Base-by-base conservation (phyloP, 2,888 invertebrate genomes). In the Parnassius orleans region DNA sequence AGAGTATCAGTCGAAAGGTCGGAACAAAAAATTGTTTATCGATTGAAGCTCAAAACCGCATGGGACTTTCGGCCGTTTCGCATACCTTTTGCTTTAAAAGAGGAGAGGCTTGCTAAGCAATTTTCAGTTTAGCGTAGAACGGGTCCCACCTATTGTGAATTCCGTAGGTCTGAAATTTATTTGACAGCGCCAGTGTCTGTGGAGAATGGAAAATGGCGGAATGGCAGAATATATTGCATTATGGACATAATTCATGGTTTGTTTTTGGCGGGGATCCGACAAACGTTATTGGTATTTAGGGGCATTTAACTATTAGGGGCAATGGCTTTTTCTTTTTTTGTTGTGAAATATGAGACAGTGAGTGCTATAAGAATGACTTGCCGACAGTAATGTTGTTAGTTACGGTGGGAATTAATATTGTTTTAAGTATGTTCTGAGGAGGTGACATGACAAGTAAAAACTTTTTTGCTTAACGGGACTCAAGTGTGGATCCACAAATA, bases 121-220 rank as follows among this genome's bases (percentile, higher is more conserved):
- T 84, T 87, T 82, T 86, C 78, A 77, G 69, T 83, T 78, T 78
- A 83, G 78, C 68, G 80, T 51, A 70, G 66, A 69, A 74, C 74
- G 72, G 77, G 81, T 81, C 84, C 86, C 87, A 86, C 88, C 90
- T 90, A 89, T 91, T 89, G 89, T 90, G 88, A 87, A 87, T 89
- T 85, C 83, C 76, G 81, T 86, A 84, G 85, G 82, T 80, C 85
- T 86, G 85, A 91, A 89, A 92, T 92, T 92, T 92, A 92, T 92
- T 90, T 81, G 92, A 92, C 92, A 88, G 87, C 81, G 69, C 76
- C 82, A 87, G 86, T 87, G 85, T 90, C 91, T 90, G 90, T 85
- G 81, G 90, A 92, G 91, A 92, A 92, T 91, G 86, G 90, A 88
- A 90, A 91, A 91, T 90, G 89, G 91, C 87, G 86, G 86, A 87